Evolutionary conservation across 2,888 invertebrate species (phyloP), one percentile per base, ranked within the genome.

Genomic region (Scotopteryx bipunctaria): DNA sequence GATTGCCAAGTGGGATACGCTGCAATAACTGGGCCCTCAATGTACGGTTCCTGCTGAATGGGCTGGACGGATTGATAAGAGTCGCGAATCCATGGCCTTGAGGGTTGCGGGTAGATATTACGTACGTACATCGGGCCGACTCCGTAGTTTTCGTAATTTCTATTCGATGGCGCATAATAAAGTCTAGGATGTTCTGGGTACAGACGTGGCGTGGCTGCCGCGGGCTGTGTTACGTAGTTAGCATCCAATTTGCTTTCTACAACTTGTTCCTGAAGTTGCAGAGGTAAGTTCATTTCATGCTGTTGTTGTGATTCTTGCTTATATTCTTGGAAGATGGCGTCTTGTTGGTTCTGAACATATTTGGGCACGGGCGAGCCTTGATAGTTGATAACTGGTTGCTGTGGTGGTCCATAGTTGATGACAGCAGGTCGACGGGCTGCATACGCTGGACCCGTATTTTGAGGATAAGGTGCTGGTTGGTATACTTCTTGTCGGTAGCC

Each of bases 401-500:
- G 35, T 6, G 29, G 19, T 33, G 25, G 2, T 31, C 5, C 31
- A 11, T 41, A 41, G 25, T 36, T 41, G 9, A 17, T 41, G 13
- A 17, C 1, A 1, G 38, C 11, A 16, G 40, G 35, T 19, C 33
- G 31, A 29, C 2, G 41, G 17, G 9, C 4, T n/a, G 31, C 16
- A 38, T 21, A 42, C 2, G 3, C 23, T 5, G 27, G 23, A n/a
- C 15, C 23, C 15, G 4, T 11, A 31, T 53, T 42, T 16, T 3
- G 27, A 1, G 5, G 35, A 29, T 44, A 40, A 14, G 29, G 23
- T 35, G n/a, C 6, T 14, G 31, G 45, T 29, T 21, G 41, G 13
- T 53, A 38, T 47, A 15, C 27, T 45, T 13, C 38, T n/a, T 37
- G 16, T 11, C 25, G 40, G 21, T 23, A 46, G 14, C 8, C 40